Conservation (phyloP, 2,797 vertebrate species). For the Sebastes miniatus region DNA sequence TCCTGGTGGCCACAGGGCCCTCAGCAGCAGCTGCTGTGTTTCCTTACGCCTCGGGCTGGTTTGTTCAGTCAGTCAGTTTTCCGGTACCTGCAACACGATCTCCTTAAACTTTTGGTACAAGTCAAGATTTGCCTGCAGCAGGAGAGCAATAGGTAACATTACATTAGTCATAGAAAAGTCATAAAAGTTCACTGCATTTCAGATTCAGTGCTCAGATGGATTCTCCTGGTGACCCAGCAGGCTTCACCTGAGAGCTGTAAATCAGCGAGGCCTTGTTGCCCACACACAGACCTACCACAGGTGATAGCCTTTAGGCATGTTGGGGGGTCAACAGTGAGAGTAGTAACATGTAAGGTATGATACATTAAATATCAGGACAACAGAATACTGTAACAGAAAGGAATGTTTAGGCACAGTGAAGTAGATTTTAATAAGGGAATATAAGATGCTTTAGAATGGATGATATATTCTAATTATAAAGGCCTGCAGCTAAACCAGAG, state of each 20-base stretch:
- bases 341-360: not conserved
- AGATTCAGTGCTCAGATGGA: not conserved
- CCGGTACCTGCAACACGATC: slow-evolving; percentile 14
- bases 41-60: not conserved
- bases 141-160: not conserved
- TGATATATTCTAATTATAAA: not conserved
- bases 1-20: not conserved
- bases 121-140: slow-evolving; percentile 35
- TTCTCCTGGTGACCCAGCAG: slow-evolving; percentile 21
- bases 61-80: not conserved
- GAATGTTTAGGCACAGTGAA: not conserved
- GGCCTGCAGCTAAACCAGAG: not conserved
- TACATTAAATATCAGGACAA: not conserved
- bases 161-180: not conserved
- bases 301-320: slow-evolving; percentile 24
- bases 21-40: not conserved
- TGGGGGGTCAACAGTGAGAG: not conserved
- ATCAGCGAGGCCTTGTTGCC: slow-evolving; percentile 23
- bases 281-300: slow-evolving; percentile 43
- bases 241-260: slow-evolving; percentile 57
- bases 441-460: not conserved
- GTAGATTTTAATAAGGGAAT: not conserved
- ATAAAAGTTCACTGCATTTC: slow-evolving; percentile 5
- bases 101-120: slow-evolving; percentile 13
- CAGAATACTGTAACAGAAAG: not conserved